Conservation (phyloP, 2,113 vertebrate species). For the Chauna torquata region DNA sequence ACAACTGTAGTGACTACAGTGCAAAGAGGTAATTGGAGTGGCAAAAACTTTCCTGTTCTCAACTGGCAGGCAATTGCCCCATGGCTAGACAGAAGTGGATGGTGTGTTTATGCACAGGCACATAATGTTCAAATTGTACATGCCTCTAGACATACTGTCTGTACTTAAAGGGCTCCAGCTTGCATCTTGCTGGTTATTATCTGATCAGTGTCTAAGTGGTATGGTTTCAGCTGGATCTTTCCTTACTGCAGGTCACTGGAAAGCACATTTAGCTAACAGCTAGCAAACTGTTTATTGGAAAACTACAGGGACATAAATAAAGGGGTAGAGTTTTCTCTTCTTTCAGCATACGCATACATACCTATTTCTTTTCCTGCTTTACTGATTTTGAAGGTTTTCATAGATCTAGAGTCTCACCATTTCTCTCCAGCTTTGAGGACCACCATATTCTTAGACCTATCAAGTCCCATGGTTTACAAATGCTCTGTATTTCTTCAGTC, state of each 20-base stretch:
- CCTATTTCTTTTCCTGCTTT: background rate
- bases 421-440: background rate
- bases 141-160: background rate
- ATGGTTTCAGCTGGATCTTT: background rate
- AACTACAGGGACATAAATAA: background rate
- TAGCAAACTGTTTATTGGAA: background rate
- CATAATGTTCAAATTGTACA: slow-evolving; percentile 34
- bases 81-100: background rate
- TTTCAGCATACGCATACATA: rapidly evolving
- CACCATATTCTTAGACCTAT: background rate
- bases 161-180: slow-evolving; percentile 27
- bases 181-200: slow-evolving; percentile 18
- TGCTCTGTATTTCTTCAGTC: background rate
- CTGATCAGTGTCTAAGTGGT: background rate
- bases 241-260: background rate
- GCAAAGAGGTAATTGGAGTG: background rate
- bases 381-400: background rate
- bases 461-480: background rate
- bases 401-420: background rate
- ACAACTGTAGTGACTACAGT: background rate
- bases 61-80: background rate
- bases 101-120: slow-evolving; percentile 20
- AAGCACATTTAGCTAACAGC: background rate
- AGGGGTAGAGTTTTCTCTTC: background rate
- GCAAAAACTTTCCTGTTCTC: slow-evolving; percentile 16